Evolutionary conservation across 2,888 invertebrate genomes (phyloP).

Genomic region (Omphaloscelis lunosa): DNA sequence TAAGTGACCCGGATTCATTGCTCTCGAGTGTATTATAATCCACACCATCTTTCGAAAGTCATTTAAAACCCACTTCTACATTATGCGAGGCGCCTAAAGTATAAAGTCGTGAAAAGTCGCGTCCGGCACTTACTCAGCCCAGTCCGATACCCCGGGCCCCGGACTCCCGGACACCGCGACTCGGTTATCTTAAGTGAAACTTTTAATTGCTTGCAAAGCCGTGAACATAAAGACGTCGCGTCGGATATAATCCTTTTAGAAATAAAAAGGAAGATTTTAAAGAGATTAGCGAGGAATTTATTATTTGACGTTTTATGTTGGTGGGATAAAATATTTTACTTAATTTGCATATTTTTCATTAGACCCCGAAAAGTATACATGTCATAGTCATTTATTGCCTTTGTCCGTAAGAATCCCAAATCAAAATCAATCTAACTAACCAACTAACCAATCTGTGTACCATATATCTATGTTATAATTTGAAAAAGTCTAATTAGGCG

Average conservation of each 20-base stretch:
- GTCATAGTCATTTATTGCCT: background rate
- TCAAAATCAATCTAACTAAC: too few relatives aligned
- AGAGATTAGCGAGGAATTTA: slow-evolving; percentile 48
- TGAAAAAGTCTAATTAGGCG: background rate
- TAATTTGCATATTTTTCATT: background rate
- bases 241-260: slow-evolving; percentile 49
- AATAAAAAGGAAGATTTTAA: slow-evolving; percentile 41
- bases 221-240: slow-evolving; percentile 54
- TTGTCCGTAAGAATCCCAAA: background rate
- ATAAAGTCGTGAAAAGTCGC: slow-evolving; percentile 45
- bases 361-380: background rate
- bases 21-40: too few relatives aligned
- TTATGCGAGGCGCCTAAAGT: slow-evolving; percentile 19
- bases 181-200: slow-evolving; percentile 59
- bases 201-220: slow-evolving; percentile 63
- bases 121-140: slow-evolving; percentile 12
- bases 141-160: slow-evolving; percentile 15
- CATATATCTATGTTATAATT: too few relatives aligned
- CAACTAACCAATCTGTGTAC: too few relatives aligned
- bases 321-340: slow-evolving; percentile 3
- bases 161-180: slow-evolving; percentile 22
- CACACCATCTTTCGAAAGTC: slow-evolving; percentile 13
- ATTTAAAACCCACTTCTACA: slow-evolving; percentile 23
- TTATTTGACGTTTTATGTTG: slow-evolving; percentile 35
- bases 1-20: too few relatives aligned